phyloP scores from a whole-genome alignment of 1,140 invertebrate genomes.

The Leptinotarsa undecemlineata region DNA sequence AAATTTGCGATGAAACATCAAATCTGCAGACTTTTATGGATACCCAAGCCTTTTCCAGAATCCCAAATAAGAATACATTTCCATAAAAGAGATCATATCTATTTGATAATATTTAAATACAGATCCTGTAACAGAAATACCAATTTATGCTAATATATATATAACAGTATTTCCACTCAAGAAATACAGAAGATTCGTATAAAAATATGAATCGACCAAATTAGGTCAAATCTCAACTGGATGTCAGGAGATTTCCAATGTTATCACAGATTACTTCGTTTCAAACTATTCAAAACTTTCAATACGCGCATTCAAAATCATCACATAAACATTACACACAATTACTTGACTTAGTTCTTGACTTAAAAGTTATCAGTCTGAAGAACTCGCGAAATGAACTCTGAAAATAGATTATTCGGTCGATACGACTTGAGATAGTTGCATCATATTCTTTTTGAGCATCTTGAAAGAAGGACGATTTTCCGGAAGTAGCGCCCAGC shows the following conservation, averaged over 20 bases:
- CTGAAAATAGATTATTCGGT: constrained; percentile 54
- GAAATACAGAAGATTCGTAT: too few species aligned
- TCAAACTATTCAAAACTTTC: background rate
- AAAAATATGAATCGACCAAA: too few species aligned
- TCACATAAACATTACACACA: background rate
- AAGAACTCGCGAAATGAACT: constrained; percentile 46
- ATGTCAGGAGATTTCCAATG: background rate
- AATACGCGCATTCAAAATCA: background rate
- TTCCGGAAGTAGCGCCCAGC: constrained; percentile 81
- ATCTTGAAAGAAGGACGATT: constrained; percentile 81
- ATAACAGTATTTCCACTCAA: too few species aligned
- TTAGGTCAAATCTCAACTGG: background rate
- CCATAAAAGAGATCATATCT: too few species aligned
- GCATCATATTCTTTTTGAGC: constrained; percentile 77
- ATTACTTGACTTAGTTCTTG: constrained; percentile 20
- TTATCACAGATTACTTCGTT: constrained; percentile 1
- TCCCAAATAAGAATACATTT: background rate
- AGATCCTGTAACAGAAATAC: too few species aligned
- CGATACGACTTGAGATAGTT: constrained; percentile 65
- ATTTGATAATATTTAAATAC: too few species aligned
- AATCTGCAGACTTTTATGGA: background rate
- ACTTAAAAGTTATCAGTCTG: constrained; percentile 54
- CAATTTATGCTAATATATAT: too few species aligned
- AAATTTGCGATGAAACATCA: too few species aligned
- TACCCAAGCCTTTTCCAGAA: background rate